These are phyloP conservation scores for Genyomyrus donnyi DNA, from an alignment of 2,113 vertebrate genomes.

Conservation along the genomic window DNA sequence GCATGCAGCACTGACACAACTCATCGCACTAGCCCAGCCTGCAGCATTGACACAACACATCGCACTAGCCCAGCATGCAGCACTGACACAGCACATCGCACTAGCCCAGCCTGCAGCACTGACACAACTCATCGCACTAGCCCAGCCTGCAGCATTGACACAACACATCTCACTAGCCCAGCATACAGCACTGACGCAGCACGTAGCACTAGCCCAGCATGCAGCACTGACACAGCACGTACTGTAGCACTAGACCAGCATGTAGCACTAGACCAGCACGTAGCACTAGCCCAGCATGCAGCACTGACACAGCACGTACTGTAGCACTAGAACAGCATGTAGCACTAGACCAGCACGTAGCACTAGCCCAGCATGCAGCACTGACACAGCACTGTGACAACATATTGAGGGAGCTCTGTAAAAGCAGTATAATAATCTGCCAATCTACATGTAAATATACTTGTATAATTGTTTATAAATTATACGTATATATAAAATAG, in stretches of 20 bases:
- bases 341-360: background rate
- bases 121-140: too few relatives aligned
- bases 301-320: too few relatives aligned
- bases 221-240: background rate
- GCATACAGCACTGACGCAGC: constrained; percentile 35
- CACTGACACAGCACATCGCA: too few relatives aligned
- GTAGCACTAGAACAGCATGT: background rate
- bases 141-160: constrained; percentile 42
- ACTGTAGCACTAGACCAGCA: background rate
- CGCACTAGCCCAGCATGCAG: background rate
- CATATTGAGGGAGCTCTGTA: background rate
- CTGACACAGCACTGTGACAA: too few relatives aligned
- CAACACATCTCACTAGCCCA: constrained; percentile 12
- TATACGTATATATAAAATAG: background rate
- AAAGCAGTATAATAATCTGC: background rate
- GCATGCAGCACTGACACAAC: background rate
- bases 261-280: background rate
- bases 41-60: too few relatives aligned
- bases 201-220: constrained; percentile 25
- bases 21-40: background rate
- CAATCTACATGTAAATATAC: background rate
- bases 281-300: background rate
- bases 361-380: too few relatives aligned
- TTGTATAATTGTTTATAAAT: background rate
- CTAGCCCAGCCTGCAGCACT: too few relatives aligned